Conservation (phyloP, 2,888 invertebrate genomes). For the Latrodectus elegans region DNA sequence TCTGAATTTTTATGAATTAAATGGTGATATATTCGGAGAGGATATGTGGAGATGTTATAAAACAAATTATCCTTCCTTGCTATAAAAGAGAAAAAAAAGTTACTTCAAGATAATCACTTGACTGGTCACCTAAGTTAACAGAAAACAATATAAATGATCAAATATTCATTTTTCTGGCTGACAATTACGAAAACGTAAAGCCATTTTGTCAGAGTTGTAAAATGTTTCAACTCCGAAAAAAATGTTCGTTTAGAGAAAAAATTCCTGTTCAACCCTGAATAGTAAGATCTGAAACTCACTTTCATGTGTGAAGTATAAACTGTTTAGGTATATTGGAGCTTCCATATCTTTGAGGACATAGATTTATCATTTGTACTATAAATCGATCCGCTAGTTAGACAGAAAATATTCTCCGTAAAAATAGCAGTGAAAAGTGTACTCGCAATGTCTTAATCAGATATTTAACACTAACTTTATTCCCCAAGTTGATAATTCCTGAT, state of each 20-base stretch:
- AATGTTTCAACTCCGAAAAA: not conserved
- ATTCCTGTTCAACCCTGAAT: too few relatives aligned
- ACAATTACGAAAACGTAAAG: not conserved
- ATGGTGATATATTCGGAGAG: too few relatives aligned
- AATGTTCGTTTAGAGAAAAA: not conserved
- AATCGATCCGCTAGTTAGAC: too few relatives aligned
- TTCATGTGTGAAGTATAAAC: slow-evolving; percentile 1
- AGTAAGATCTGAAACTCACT: not conserved
- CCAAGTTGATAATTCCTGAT: too few relatives aligned
- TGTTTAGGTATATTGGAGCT: not conserved
- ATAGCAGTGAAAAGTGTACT: too few relatives aligned
- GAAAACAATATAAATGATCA: slow-evolving; percentile 11
- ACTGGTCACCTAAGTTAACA: slow-evolving; percentile 1
- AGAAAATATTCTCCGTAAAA: too few relatives aligned
- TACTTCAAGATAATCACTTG: not conserved
- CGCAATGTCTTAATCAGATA: too few relatives aligned
- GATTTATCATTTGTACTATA: not conserved
- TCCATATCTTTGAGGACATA: not conserved
- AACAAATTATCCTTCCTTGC: too few relatives aligned
- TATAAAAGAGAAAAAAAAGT: slow-evolving; percentile 1
- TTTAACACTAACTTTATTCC: too few relatives aligned
- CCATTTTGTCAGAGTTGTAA: too few relatives aligned
- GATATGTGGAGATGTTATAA: too few relatives aligned
- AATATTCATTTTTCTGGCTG: slow-evolving; percentile 1
- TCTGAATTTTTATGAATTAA: too few relatives aligned